A percentile compares a stretch with the other conserved stretches of the same genome.
These are phyloP conservation scores for Limnephilus auricula DNA, from an alignment of 2,888 invertebrate genomes.

Conservation along the genomic window DNA sequence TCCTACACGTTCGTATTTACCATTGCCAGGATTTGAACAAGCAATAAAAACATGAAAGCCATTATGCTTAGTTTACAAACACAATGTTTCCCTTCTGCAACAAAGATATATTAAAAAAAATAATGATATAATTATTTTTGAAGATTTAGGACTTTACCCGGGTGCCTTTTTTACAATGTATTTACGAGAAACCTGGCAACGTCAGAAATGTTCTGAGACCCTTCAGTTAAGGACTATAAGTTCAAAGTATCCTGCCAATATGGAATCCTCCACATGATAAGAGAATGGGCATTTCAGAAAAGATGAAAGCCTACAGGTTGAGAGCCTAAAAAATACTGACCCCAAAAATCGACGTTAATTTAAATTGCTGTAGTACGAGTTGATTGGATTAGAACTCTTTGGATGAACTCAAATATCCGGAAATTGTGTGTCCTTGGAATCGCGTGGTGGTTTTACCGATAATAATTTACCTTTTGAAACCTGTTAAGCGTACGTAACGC, in stretches of 20 bases:
- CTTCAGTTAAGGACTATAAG: no score
- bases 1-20: no score
- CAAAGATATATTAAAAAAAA: no score
- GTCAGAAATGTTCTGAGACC: no score
- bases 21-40: no score
- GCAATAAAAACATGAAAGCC: no score
- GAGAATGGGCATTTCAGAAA: background rate
- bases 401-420: background rate
- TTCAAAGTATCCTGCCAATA: background rate
- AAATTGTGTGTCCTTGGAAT: background rate
- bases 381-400: background rate
- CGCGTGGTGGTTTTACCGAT: background rate
- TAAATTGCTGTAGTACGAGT: background rate
- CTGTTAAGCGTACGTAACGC: background rate
- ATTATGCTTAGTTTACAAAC: no score
- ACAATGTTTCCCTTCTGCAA: no score
- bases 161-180: no score
- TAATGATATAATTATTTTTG: no score
- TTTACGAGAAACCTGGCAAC: no score
- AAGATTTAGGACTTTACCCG: no score
- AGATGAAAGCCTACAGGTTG: background rate
- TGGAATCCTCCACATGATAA: background rate
- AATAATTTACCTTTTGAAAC: background rate
- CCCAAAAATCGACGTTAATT: background rate
- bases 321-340: background rate